These are phyloP conservation scores for Odontamblyopus lacepedii DNA, from an alignment of 2,797 vertebrate genomes.

Conservation along the genomic window DNA sequence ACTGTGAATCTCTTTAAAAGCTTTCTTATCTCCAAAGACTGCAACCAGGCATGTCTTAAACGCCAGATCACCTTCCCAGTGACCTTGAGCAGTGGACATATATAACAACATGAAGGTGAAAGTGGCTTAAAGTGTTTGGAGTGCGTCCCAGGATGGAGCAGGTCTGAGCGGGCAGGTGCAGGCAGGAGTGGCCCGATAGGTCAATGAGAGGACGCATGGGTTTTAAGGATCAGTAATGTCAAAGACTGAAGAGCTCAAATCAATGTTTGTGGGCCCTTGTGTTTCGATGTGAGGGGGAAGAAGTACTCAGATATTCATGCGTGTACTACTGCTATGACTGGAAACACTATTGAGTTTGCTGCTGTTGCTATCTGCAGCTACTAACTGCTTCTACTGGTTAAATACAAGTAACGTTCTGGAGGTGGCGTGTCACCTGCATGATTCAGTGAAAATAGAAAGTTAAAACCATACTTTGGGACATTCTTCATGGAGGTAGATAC, in stretches of 20 bases:
- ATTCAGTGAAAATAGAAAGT: too few species aligned
- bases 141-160: constrained; percentile 36
- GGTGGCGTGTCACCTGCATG: too few species aligned
- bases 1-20: constrained; percentile 29
- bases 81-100: constrained; percentile 48
- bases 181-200: constrained; percentile 22
- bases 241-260: constrained; percentile 40
- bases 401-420: too few species aligned
- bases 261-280: constrained; percentile 20
- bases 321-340: background rate
- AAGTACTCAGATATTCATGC: constrained; percentile 2
- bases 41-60: constrained; percentile 23
- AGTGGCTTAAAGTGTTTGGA: constrained; percentile 37
- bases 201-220: constrained; percentile 33
- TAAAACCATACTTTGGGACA: too few species aligned
- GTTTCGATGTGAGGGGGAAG: constrained; percentile 7
- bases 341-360: background rate
- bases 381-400: too few species aligned
- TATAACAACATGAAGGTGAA: constrained; percentile 49
- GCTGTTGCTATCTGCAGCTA: background rate
- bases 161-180: constrained; percentile 40
- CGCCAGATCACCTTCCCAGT: constrained; percentile 27
- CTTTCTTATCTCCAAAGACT: constrained; percentile 50
- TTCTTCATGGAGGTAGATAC: too few species aligned
- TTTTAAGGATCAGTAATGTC: constrained; percentile 26